Base-by-base conservation (phyloP, 2,888 invertebrate species). In the Nesidiocoris tenuis region DNA sequence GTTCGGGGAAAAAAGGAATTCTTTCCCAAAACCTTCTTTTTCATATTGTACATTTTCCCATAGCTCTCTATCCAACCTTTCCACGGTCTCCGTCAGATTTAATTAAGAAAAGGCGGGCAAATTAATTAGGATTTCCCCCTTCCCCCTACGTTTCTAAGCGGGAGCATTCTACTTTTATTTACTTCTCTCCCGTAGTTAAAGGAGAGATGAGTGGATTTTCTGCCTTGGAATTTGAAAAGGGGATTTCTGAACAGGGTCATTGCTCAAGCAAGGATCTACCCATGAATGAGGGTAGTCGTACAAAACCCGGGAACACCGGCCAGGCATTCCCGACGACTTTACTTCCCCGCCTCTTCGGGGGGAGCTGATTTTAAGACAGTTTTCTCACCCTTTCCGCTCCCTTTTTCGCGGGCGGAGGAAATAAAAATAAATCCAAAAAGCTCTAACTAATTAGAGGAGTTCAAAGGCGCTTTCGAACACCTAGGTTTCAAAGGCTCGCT, bases 61-160 rank as follows among this genome's bases (percentile, higher is more conserved):
- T n/a, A 39, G 3, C 12, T 12, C 39, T 39, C 12, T 39, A 39
- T 39, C 39, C 39, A 12, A 16, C 59, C 59, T 18, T 59, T 18
- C n/a, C 59, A 59, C 59, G 59, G 59, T 59, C 59, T 59, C n/a
- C 59, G n/a, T 59, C 59, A 16, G 59, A 59, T 59, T 59, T 59
- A 59, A 59, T 59, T 59, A 59, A 59, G 59, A 59, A 59, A 59
- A 59, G 17, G n/a, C 39, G 59, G n/a, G 59, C 19, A 59, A 59
- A 59, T 59, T 59, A 59, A 59, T 59, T 59, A 59, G 59, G 59
- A 59, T 59, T 59, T 59, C n/a, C 19, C 59, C 59, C 7, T 5
- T n/a, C 59, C 59, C 7, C 17, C n/a, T n/a, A 3, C 59, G n/a
- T 59, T 59, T 59, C 59, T 18, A 16, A 18, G 2, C 39, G 39